A percentile compares a stretch with the other conserved stretches of the same genome.
Conservation (phyloP, 92 coral and sea anemone species). For the Desmophyllum pertusum region DNA sequence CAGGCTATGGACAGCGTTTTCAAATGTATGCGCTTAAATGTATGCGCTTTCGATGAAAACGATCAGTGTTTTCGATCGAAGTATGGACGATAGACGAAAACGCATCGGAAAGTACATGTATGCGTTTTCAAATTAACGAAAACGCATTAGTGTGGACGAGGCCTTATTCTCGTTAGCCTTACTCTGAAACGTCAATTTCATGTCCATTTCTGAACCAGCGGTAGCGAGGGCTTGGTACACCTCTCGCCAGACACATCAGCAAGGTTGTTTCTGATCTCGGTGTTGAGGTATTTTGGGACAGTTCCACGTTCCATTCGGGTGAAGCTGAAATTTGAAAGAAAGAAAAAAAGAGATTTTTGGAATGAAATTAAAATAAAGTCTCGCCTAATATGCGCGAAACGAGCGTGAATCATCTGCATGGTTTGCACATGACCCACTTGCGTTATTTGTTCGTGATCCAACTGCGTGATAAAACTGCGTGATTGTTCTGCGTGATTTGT, state of each 20-base stretch:
- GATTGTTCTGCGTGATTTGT: not conserved
- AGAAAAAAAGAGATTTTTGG: not conserved
- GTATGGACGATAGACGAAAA: too few species aligned
- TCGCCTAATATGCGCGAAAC: not conserved
- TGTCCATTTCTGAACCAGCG: slow-evolving; percentile 26
- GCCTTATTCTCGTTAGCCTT: not conserved
- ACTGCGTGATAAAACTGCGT: not conserved
- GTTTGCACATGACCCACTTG: not conserved
- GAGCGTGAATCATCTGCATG: not conserved
- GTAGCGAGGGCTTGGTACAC: not conserved
- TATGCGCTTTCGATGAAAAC: too few species aligned
- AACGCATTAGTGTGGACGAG: too few species aligned
- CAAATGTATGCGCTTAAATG: too few species aligned
- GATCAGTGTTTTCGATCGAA: too few species aligned
- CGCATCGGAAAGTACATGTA: too few species aligned
- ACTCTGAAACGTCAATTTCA: slow-evolving; percentile 6
- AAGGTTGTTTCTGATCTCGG: not conserved
- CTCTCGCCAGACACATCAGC: not conserved
- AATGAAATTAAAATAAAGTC: not conserved
- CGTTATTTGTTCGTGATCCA: not conserved
- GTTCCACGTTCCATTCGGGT: not conserved
- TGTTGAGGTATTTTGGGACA: not conserved
- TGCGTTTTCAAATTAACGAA: too few species aligned
- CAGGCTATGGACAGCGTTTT: too few species aligned
- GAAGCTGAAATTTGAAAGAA: not conserved